A percentile compares a stretch with the other conserved stretches of the same genome.
Evolutionary conservation across 2,797 vertebrate species (phyloP).

Genomic region (Leptoclinus maculatus): DNA sequence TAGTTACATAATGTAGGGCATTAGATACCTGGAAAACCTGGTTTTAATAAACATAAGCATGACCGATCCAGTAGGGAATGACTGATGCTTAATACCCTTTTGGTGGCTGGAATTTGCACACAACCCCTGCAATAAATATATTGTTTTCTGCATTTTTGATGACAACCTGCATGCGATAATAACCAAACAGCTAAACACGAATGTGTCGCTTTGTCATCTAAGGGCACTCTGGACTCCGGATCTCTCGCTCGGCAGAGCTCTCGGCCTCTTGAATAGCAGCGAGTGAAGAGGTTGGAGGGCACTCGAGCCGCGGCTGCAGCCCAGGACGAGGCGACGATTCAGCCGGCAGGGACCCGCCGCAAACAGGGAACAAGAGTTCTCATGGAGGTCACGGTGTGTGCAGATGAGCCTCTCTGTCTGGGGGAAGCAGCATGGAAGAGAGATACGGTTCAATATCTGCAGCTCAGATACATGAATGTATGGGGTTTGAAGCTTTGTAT

Average conservation of each 20-base stretch:
- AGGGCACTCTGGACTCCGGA: conserved; percentile 6
- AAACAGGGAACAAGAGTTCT: conserved; percentile 31
- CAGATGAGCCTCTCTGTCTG: conserved; percentile 16
- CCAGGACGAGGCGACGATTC: conserved; percentile 8
- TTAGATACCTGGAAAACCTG: not conserved
- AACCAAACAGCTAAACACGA: too few relatives aligned
- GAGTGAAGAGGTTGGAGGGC: conserved; percentile 42
- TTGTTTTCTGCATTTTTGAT: not conserved
- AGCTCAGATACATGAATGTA: not conserved
- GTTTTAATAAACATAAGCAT: not conserved
- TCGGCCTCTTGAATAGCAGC: conserved; percentile 34
- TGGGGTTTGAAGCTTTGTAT: too few relatives aligned
- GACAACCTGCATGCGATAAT: too few relatives aligned
- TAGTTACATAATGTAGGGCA: not conserved
- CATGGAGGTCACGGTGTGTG: conserved; percentile 36
- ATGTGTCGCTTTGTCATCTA: not conserved
- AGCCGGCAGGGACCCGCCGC: not conserved
- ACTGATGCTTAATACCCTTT: not conserved
- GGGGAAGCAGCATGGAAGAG: not conserved
- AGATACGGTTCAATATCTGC: not conserved
- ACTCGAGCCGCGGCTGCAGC: conserved; percentile 30
- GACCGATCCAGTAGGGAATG: not conserved
- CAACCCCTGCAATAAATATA: not conserved
- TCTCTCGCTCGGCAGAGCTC: conserved; percentile 19
- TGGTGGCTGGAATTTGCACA: not conserved